These are phyloP conservation scores for Drosophila nasuta DNA, from an alignment of 1,140 invertebrate genomes.

Conservation along the genomic window DNA sequence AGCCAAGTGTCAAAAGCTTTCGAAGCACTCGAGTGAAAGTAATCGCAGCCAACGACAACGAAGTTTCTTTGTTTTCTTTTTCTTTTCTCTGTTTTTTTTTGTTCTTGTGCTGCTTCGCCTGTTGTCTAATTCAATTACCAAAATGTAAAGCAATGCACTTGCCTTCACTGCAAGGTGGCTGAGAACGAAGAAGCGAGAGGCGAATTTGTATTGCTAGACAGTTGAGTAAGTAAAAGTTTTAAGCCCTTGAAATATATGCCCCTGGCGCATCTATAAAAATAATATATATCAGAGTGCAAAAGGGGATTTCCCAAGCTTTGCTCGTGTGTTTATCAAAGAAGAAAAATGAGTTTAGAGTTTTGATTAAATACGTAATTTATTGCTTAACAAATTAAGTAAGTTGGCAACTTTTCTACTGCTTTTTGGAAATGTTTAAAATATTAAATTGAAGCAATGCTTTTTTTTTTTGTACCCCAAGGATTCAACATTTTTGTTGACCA, in stretches of 20 bases:
- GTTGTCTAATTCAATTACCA: conserved; percentile 76
- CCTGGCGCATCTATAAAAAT: background rate
- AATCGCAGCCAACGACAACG: conserved; percentile 47
- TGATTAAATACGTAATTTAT: no score
- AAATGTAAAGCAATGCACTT: conserved; percentile 34
- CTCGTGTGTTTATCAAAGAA: no score
- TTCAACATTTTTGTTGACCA: background rate
- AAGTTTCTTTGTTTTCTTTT: conserved; percentile 41
- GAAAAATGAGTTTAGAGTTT: no score
- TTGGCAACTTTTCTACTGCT: no score
- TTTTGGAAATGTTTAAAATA: no score
- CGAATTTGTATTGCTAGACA: conserved; percentile 23
- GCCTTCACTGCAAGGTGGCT: background rate
- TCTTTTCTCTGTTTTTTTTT: background rate
- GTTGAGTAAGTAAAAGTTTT: conserved; percentile 18
- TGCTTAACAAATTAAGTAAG: no score
- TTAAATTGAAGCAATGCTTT: no score
- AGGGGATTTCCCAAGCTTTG: no score
- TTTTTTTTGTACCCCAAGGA: background rate
- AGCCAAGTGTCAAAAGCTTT: conserved; percentile 62
- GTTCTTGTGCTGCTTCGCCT: conserved; percentile 42
- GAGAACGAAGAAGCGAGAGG: background rate
- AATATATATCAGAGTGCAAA: background rate
- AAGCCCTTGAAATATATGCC: conserved; percentile 1
- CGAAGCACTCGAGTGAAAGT: conserved; percentile 76